Evolutionary conservation across 2,797 vertebrate species (phyloP).

Genomic region (Esox lucius): DNA sequence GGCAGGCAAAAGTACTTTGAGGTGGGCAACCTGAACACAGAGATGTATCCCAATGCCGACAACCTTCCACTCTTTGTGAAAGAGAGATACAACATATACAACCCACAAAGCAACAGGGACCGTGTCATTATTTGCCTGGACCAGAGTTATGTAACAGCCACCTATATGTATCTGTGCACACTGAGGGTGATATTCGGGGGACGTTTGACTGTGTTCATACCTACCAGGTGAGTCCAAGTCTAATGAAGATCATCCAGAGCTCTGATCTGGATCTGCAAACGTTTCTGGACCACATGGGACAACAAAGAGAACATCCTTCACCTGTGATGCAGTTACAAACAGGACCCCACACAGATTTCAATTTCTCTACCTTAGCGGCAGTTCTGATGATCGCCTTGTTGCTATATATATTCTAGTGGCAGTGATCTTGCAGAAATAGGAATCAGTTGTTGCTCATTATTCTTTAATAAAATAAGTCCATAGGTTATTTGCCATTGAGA

Average conservation of each 20-base stretch:
- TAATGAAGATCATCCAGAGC: conserved; percentile 42
- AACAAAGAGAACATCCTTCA: too few relatives aligned
- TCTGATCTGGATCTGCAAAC: conserved; percentile 30
- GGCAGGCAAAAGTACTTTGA: conserved; percentile 15
- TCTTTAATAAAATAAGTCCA: too few relatives aligned
- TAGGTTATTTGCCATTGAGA: too few relatives aligned
- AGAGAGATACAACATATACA: conserved; percentile 25
- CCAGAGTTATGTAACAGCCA: conserved; percentile 17
- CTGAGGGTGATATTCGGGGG: background rate
- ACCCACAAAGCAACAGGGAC: conserved; percentile 35
- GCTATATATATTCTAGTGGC: background rate
- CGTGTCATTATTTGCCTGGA: conserved; percentile 46
- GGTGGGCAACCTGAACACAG: conserved; percentile 27
- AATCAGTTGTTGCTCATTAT: background rate
- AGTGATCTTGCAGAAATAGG: background rate
- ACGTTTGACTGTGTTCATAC: conserved; percentile 39
- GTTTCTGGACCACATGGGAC: conserved; percentile 36
- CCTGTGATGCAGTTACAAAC: too few relatives aligned
- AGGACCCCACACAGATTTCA: too few relatives aligned
- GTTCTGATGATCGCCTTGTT: too few relatives aligned
- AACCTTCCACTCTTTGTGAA: conserved; percentile 48
- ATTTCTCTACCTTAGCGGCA: too few relatives aligned
- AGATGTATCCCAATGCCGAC: conserved; percentile 30
- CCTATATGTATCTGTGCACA: conserved; percentile 51
- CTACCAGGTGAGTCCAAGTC: conserved; percentile 28